phyloP scores from a whole-genome alignment of 2,797 vertebrate species.

The Xyrichtys novacula region DNA sequence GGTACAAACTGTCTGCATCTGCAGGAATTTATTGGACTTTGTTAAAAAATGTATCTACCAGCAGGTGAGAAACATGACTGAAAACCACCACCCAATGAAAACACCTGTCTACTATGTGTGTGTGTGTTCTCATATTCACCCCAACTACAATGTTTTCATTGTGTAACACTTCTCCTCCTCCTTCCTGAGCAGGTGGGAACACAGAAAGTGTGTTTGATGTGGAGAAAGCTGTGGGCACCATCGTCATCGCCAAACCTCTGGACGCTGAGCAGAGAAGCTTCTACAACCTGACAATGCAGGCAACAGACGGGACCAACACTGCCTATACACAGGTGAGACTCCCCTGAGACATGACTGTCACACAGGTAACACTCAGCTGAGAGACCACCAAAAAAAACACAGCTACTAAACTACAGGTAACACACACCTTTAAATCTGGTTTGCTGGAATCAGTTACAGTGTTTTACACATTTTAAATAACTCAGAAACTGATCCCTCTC shows the following conservation, averaged over 20 bases:
- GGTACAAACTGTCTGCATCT: too few relatives aligned
- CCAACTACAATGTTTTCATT: too few relatives aligned
- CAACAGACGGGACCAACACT: conserved; percentile 91
- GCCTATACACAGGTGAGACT: conserved; percentile 89
- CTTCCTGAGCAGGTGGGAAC: conserved; percentile 75
- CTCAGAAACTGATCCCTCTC: too few relatives aligned
- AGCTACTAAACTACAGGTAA: too few relatives aligned
- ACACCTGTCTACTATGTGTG: conserved; percentile 2
- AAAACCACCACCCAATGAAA: conserved; percentile 21
- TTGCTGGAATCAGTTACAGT: too few relatives aligned
- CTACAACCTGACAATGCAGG: conserved; percentile 94
- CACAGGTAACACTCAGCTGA: background rate
- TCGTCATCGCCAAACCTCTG: conserved; percentile 94
- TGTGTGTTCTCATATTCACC: too few relatives aligned
- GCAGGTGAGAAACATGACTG: conserved; percentile 19
- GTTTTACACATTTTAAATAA: too few relatives aligned
- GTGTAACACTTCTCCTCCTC: background rate
- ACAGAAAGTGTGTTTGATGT: conserved; percentile 92
- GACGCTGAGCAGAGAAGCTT: conserved; percentile 93
- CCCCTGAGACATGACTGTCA: background rate
- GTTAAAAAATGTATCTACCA: too few relatives aligned
- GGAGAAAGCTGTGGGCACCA: conserved; percentile 92
- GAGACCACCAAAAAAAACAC: background rate
- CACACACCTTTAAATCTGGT: too few relatives aligned
- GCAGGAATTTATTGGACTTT: too few relatives aligned